Evolutionary conservation across 2,888 invertebrate species (phyloP), one percentile per base, ranked within the genome.

Genomic region (Serripes groenlandicus): DNA sequence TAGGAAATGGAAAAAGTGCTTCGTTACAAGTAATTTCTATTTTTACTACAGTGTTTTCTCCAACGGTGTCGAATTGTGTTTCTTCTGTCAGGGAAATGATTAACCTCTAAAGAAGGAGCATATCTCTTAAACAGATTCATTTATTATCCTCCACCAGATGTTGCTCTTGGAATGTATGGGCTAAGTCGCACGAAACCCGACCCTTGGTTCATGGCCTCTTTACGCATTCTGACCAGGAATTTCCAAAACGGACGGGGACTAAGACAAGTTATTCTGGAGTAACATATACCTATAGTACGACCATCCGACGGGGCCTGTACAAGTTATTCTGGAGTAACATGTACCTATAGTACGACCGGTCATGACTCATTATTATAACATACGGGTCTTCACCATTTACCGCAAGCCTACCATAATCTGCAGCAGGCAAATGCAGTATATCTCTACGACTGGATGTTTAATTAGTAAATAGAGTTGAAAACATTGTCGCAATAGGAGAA

Each of bases 1-100:
- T 64, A 21, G 28, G n/a, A 64, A 35, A 64, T 11, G 35, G 60
- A 60, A 9, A 30, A 60, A 30, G 21, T 60, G 30, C 28, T 30
- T 56, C 7, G 60, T n/a, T n/a, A 64, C 32, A 32, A 64, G 64
- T 23, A 34, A 11, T 64, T 64, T 64, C 64, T 64, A 11, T 28
- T 34, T 64, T 34, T 64, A 3, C 23, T n/a, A 34, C 35, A 64
- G 35, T 64, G 64, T 64, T 64, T 64, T 64, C 60, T 26, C 23
- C 11, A 23, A 23, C 54, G 5, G n/a, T 54, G 9, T 42, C 42
- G 42, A 42, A 42, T 11, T 9, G 18, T 9, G 9, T 42, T 42
- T 11, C 18, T 42, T 42, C 42, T 18, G 42, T 42, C 42, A 42
- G 42, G 11, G 11, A 9, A 18, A 18, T 42, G 42, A 42, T 42